Evolutionary conservation across 2,797 vertebrate genomes (phyloP), one percentile per base, ranked within the genome.

Genomic region (Leptatherina wallacei): DNA sequence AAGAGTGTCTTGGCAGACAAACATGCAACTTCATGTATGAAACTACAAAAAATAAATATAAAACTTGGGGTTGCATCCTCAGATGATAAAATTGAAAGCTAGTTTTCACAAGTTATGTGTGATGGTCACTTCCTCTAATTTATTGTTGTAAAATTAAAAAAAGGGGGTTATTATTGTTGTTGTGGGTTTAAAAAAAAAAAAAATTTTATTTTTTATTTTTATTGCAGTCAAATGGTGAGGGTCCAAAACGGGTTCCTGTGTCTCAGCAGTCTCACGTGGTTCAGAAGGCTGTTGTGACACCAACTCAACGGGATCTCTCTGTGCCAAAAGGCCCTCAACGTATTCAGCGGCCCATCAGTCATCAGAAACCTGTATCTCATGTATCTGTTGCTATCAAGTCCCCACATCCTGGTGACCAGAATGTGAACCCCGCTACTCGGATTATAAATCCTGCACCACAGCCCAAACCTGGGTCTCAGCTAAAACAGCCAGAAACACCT

Each of bases 191-290:
- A 27, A 27, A 27, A 27, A 27, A 27, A 27, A 27, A 27, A 27
- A 27, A 27, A 27, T 1, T 27, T 27, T 27, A 27, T 27, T 42
- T 6, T 47, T 47, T 20, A 20, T 44, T 44, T 54, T 40, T 1
- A 58, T 68, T 82, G 6, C 78, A 95, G 94, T 20, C 86, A 32
- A 70, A 71, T 0, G 54, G 63, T 0, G 88, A 94, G 5, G 96
- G 92, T 24, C 96, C 97, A 0, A 96, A 93, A 68, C 94, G 97
- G 7, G 89, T 98, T 69, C 95, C 94, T 0, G 90, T 96, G 44
- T 77, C 90, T 1, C 95, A 95, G 2, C 95, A 94, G 33, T 59
- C 91, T 0, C 95, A 94, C 65, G 83, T 61, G 38, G 69, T 24
- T 0, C 61, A 65, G 1, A 88, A 78, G 27, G 75, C 73, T 1